Evolutionary conservation across 1,140 invertebrate species (phyloP).

Genomic region (Alviniconcha marisindica): DNA sequence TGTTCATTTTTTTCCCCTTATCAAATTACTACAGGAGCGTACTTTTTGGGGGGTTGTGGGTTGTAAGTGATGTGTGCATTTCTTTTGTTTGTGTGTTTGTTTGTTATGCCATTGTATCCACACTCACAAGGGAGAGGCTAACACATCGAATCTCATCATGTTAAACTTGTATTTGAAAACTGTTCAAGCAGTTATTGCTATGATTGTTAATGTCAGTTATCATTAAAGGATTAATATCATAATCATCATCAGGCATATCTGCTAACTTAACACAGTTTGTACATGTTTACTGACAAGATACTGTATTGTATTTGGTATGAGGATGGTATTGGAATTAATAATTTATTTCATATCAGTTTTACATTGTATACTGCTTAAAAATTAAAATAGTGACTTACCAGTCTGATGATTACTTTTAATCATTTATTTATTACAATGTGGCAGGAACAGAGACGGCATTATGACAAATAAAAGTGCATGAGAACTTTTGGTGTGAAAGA

Average conservation of each 20-base stretch:
- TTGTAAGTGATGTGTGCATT: background rate
- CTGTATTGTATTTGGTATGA: conserved; percentile 11
- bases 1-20: no score
- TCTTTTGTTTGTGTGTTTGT: background rate
- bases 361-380: conserved; percentile 25
- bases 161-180: no score
- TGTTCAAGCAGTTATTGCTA: no score
- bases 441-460: background rate
- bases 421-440: background rate
- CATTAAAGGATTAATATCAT: conserved; percentile 1
- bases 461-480: conserved; percentile 9
- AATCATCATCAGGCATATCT: conserved; percentile 8
- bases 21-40: no score
- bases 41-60: background rate
- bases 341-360: conserved; percentile 14
- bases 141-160: conserved; percentile 28
- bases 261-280: background rate
- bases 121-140: conserved; percentile 5
- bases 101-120: background rate
- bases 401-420: no score
- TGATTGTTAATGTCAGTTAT: background rate
- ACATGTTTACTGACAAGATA: background rate
- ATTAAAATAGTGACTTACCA: background rate
- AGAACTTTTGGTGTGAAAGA: no score
- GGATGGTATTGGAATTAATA: background rate